A percentile compares a stretch with the other conserved stretches of the same genome.
phyloP scores from a whole-genome alignment of 2,113 vertebrate species.

The Sinocyclocheilus maitianheensis region DNA sequence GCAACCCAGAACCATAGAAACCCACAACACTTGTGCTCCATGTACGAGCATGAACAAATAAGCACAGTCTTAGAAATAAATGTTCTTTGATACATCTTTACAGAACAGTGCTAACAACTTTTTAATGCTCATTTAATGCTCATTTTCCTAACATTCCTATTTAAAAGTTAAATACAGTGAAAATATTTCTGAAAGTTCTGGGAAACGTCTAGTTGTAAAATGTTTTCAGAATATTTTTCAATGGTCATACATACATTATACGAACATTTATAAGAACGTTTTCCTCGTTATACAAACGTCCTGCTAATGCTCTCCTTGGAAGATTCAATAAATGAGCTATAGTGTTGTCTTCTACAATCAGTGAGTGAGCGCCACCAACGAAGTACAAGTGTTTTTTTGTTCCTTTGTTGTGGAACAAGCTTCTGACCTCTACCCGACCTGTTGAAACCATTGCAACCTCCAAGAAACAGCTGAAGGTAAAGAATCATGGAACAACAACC shows the following conservation, averaged over 20 bases:
- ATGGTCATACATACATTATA: too few species aligned
- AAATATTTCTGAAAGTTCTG: not conserved
- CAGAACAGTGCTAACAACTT: too few species aligned
- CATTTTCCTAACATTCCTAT: not conserved
- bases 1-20: not conserved
- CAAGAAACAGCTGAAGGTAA: not conserved
- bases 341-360: not conserved
- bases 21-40: not conserved
- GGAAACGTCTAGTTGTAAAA: not conserved
- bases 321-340: not conserved
- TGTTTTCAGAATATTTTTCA: not conserved
- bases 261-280: not conserved
- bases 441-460: not conserved
- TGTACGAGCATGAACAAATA: not conserved
- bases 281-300: not conserved
- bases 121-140: too few species aligned
- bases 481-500: not conserved
- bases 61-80: not conserved
- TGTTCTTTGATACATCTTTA: not conserved
- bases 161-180: not conserved
- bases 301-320: not conserved
- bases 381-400: not conserved
- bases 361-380: not conserved
- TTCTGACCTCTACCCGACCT: not conserved
- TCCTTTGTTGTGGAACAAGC: not conserved